Percentiles rank a stretch among this genome's conserved stretches.
Evolutionary conservation across 1,140 invertebrate genomes (phyloP).

Genomic region (Drosophila pallidifrons): DNA sequence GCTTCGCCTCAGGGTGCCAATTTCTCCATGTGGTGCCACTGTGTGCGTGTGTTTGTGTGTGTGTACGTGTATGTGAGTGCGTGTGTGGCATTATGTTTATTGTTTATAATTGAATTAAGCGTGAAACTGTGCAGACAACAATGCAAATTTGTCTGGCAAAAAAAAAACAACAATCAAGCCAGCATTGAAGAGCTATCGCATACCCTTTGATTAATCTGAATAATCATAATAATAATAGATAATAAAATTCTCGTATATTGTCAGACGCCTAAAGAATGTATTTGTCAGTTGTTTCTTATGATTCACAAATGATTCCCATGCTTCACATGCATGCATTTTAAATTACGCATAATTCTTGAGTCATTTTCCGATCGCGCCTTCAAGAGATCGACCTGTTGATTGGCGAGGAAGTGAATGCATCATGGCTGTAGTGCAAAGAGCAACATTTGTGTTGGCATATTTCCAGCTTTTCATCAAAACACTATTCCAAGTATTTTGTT

Average conservation of each 20-base stretch:
- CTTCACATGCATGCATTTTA: slow-evolving; percentile 10
- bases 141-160: slow-evolving; percentile 32
- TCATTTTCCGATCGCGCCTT: not conserved
- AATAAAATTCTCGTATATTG: not conserved
- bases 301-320: slow-evolving; percentile 23
- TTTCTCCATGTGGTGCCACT: slow-evolving; percentile 41
- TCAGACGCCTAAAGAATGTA: not conserved
- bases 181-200: not conserved
- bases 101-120: slow-evolving; percentile 81
- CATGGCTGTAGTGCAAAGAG: not conserved
- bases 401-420: not conserved
- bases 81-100: slow-evolving; percentile 64
- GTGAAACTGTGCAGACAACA: slow-evolving; percentile 61
- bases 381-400: slow-evolving; percentile 7
- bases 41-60: slow-evolving; percentile 15
- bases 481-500: slow-evolving; percentile 22
- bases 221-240: not conserved
- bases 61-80: too few relatives aligned
- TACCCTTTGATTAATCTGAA: slow-evolving; percentile 21
- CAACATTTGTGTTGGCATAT: slow-evolving; percentile 22
- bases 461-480: slow-evolving; percentile 24
- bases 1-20: slow-evolving; percentile 60
- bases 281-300: slow-evolving; percentile 18
- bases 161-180: not conserved
- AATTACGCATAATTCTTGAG: slow-evolving; percentile 27